phyloP scores from a whole-genome alignment of 2,113 vertebrate species.

The Burhinus oedicnemus region DNA sequence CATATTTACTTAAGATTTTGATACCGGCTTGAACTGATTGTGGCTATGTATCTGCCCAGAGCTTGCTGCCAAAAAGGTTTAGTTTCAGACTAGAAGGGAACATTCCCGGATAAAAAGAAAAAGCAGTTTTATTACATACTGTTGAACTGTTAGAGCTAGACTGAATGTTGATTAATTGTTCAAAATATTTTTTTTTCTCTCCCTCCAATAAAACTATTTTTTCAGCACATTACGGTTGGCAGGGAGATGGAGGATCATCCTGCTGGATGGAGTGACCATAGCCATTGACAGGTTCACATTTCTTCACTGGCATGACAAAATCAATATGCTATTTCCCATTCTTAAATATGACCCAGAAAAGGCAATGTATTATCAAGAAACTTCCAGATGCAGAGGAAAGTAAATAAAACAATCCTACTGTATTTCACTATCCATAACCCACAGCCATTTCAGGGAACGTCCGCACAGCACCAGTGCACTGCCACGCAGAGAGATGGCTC shows the following conservation, averaged over 20 bases:
- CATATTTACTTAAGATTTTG: not conserved
- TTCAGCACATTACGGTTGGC: not conserved
- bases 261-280: constrained; percentile 24
- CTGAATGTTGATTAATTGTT: constrained; percentile 32
- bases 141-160: not conserved
- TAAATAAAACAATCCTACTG: not conserved
- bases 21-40: not conserved
- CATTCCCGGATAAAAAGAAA: not conserved
- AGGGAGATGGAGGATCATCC: constrained; percentile 8
- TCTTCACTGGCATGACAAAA: constrained; percentile 45
- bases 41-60: not conserved
- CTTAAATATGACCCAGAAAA: constrained; percentile 58
- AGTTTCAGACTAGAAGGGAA: not conserved
- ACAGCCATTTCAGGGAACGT: not conserved
- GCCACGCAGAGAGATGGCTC: not conserved
- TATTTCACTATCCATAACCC: not conserved
- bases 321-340: constrained; percentile 63
- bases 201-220: constrained; percentile 18
- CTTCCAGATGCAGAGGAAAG: constrained; percentile 15
- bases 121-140: not conserved
- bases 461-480: not conserved
- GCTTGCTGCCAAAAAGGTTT: not conserved
- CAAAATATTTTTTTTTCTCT: not conserved
- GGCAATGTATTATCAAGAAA: constrained; percentile 45
- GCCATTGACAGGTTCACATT: constrained; percentile 42